Conservation (phyloP, 2,797 vertebrate genomes). For the Bradypodion pumilum region DNA sequence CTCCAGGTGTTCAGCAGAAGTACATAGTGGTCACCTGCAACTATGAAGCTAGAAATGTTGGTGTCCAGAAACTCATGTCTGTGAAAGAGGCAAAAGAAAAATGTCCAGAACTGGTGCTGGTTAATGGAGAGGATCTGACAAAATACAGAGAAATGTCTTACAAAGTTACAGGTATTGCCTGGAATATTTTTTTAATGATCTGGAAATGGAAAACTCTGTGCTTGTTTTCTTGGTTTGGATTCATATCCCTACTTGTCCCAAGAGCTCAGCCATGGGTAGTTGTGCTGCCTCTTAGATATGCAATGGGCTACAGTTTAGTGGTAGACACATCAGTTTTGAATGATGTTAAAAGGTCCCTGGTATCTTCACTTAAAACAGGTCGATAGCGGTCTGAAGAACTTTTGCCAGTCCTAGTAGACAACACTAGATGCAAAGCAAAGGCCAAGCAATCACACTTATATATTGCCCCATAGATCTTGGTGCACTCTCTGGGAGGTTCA, state of each 20-base stretch:
- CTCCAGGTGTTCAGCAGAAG: conserved; percentile 89
- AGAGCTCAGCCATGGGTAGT: neutral
- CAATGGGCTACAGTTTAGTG: neutral
- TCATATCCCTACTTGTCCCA: neutral
- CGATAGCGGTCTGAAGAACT: neutral
- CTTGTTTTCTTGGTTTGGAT: neutral
- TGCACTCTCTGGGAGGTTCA: too few relatives aligned
- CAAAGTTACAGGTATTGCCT: conserved; percentile 85
- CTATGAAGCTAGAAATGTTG: conserved; percentile 86
- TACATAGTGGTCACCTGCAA: conserved; percentile 89
- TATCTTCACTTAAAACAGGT: neutral
- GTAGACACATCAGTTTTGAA: too few relatives aligned
- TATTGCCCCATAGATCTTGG: too few relatives aligned
- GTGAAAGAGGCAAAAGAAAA: conserved; percentile 84
- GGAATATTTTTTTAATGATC: rapidly evolving
- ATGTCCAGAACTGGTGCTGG: conserved; percentile 86
- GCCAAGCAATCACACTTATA: too few relatives aligned
- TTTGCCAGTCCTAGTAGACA: neutral
- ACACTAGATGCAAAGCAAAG: too few relatives aligned
- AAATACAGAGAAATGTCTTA: conserved; percentile 90
- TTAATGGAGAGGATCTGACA: conserved; percentile 92
- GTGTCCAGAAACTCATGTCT: conserved; percentile 86
- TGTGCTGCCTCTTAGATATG: neutral
- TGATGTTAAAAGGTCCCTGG: neutral
- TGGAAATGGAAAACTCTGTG: neutral